phyloP scores from a whole-genome alignment of 2,797 vertebrate species.

The Tympanoctomys barrerae region DNA sequence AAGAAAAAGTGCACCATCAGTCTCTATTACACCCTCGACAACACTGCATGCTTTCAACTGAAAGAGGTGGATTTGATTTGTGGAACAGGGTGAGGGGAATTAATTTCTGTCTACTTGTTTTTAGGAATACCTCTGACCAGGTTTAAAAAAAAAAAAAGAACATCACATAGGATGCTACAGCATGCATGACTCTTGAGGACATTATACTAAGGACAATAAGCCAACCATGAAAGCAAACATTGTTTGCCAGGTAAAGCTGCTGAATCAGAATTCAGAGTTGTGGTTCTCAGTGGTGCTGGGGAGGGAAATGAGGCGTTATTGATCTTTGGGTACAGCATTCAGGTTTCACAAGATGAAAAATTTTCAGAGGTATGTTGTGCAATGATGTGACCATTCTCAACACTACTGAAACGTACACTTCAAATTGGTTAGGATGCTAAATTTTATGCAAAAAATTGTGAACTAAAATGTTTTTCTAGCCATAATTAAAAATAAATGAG shows the following conservation, averaged over 20 bases:
- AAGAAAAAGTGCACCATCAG: constrained; percentile 51
- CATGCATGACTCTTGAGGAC: background rate
- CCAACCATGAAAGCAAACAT: background rate
- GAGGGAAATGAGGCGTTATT: background rate
- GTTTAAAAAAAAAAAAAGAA: background rate
- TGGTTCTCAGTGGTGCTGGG: background rate
- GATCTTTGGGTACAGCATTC: background rate
- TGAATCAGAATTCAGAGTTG: background rate
- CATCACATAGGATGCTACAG: background rate
- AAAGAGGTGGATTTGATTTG: background rate
- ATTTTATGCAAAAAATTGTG: background rate
- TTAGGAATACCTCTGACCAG: constrained; percentile 43
- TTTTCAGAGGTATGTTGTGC: background rate
- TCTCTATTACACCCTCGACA: constrained; percentile 34
- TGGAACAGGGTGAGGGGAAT: background rate
- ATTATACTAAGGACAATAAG: background rate
- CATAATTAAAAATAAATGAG: background rate
- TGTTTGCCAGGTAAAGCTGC: background rate
- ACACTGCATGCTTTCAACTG: constrained; percentile 37
- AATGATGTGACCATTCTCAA: background rate
- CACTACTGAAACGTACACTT: background rate
- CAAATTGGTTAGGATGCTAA: background rate
- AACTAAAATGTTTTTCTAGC: background rate
- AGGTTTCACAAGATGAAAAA: background rate
- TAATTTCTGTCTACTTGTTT: constrained; percentile 45